These are phyloP conservation scores for Platyscapa corneri DNA, from an alignment of 1,140 invertebrate genomes.

Conservation along the genomic window DNA sequence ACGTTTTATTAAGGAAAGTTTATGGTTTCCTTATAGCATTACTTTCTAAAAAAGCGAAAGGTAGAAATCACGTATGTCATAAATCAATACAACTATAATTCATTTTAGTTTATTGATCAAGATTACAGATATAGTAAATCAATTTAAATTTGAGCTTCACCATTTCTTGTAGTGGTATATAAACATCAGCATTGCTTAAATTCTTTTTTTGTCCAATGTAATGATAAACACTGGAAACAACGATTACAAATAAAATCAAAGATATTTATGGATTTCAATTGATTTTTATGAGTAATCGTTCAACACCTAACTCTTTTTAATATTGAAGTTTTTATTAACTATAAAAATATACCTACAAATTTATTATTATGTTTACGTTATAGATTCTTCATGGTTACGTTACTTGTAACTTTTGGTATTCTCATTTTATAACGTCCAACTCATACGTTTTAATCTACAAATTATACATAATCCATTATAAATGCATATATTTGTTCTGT, in stretches of 20 bases:
- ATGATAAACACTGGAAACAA: neutral
- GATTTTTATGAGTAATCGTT: neutral
- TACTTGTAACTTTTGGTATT: neutral
- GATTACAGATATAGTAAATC: neutral
- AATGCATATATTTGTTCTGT: no score
- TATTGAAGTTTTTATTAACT: neutral
- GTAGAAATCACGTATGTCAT: neutral
- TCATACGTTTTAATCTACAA: no score
- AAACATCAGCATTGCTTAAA: no score
- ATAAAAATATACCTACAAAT: neutral
- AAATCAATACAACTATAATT: neutral
- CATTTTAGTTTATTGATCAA: neutral
- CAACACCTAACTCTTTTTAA: neutral
- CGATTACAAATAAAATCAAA: neutral
- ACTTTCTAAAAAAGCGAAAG: neutral
- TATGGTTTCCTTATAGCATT: neutral
- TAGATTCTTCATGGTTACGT: neutral
- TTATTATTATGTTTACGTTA: neutral
- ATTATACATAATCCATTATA: no score
- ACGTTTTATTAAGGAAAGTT: neutral
- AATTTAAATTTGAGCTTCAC: neutral
- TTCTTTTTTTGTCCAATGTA: no score
- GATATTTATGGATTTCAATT: neutral
- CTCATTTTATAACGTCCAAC: no score
- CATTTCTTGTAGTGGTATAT: neutral